Evolutionary conservation across 2,888 invertebrate species (phyloP).

Genomic region (Platypus cylindrus): DNA sequence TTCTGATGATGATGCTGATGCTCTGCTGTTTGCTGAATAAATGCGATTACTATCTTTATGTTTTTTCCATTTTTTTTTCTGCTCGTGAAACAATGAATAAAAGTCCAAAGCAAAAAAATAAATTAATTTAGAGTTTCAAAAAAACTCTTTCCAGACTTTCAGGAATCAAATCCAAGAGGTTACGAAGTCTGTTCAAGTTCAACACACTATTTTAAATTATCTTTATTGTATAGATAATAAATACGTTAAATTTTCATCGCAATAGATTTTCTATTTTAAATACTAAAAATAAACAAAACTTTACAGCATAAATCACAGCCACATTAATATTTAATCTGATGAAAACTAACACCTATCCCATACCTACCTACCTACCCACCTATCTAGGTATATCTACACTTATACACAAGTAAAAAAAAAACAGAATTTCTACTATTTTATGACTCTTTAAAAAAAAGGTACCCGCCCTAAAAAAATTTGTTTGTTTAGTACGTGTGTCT

Average conservation of each 20-base stretch:
- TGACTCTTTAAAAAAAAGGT: too few species aligned
- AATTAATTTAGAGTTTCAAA: too few species aligned
- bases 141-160: too few species aligned
- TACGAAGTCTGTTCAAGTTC: too few species aligned
- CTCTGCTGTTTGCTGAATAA: conserved; percentile 5
- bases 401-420: conserved; percentile 4
- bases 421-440: background rate
- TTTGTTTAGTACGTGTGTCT: background rate
- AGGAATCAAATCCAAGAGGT: too few species aligned
- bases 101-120: too few species aligned
- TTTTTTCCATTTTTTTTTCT: too few species aligned
- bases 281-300: background rate
- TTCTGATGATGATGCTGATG: conserved; percentile 11
- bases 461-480: background rate
- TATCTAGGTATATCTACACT: background rate
- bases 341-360: background rate
- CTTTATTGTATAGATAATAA: too few species aligned
- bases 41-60: conserved; percentile 7
- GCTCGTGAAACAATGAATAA: too few species aligned
- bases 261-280: background rate
- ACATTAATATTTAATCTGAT: background rate
- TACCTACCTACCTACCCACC: conserved; percentile 2
- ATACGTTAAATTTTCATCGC: too few species aligned
- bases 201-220: too few species aligned
- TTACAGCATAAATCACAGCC: background rate